phyloP scores from a whole-genome alignment of 2,888 invertebrate genomes.

The Drosophila borborema region DNA sequence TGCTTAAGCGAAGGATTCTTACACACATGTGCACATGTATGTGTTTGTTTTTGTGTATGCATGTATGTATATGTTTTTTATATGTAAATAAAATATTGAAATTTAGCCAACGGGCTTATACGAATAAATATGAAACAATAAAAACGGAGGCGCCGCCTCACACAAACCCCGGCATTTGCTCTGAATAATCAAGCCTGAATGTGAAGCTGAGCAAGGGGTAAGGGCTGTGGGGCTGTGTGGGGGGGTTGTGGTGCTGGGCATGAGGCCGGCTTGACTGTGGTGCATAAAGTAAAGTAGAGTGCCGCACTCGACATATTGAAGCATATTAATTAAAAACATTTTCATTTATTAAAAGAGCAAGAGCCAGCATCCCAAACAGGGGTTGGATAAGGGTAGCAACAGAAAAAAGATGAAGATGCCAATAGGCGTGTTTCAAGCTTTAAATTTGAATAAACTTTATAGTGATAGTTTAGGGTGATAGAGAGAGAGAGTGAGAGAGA shows the following conservation, averaged over 20 bases:
- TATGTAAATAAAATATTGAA: constrained; percentile 54
- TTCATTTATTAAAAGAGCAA: constrained; percentile 73
- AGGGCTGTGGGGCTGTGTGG: constrained; percentile 2
- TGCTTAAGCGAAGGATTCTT: constrained; percentile 48
- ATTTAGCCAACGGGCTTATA: constrained; percentile 60
- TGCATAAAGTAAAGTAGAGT: constrained; percentile 56
- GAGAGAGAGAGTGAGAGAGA: neutral
- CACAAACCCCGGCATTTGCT: constrained; percentile 27
- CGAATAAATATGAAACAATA: constrained; percentile 61
- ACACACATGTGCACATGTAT: constrained; percentile 19
- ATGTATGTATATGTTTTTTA: constrained; percentile 7
- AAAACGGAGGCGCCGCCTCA: constrained; percentile 49
- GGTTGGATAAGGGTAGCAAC: neutral
- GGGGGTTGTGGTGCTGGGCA: constrained; percentile 5
- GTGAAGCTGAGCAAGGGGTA: neutral
- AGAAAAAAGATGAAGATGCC: neutral
- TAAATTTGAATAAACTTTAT: neutral
- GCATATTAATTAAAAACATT: constrained; percentile 76
- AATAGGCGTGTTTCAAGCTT: constrained; percentile 5
- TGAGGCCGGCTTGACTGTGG: constrained; percentile 26
- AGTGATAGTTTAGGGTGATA: neutral
- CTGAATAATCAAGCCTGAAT: constrained; percentile 30
- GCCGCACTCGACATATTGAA: constrained; percentile 75
- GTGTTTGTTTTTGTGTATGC: neutral
- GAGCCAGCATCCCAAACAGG: constrained; percentile 24